Conservation (phyloP, 2,113 vertebrate species). For the Recurvirostra avosetta region DNA sequence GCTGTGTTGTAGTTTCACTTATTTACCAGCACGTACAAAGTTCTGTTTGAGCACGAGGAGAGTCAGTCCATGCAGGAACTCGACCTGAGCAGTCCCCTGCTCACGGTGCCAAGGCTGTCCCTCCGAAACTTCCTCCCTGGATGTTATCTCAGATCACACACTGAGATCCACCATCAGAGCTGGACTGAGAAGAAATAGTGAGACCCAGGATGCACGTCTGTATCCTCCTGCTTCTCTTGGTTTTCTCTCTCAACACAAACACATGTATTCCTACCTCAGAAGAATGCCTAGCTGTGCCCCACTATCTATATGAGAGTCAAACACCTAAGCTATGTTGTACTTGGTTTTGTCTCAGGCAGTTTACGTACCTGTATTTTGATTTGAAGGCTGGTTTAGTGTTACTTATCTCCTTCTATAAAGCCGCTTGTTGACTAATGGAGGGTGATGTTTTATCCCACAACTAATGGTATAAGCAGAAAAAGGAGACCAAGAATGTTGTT, state of each 20-base stretch:
- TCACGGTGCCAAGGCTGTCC: not conserved
- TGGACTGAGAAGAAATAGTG: not conserved
- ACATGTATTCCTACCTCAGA: not conserved
- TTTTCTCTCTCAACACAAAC: not conserved
- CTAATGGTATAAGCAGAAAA: not conserved
- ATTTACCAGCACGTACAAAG: not conserved
- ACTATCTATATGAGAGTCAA: not conserved
- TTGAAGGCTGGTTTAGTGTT: not conserved
- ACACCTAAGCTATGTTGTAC: not conserved
- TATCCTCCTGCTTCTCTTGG: not conserved
- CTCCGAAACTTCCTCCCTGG: accelerated
- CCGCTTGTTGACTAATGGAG: not conserved
- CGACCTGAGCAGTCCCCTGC: accelerated
- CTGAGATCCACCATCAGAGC: not conserved
- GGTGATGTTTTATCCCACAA: not conserved
- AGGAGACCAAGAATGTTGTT: not conserved
- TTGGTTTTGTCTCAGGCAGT: not conserved
- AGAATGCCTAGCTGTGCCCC: not conserved
- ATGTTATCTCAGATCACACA: not conserved
- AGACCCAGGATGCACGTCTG: not conserved
- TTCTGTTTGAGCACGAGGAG: not conserved
- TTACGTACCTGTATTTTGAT: not conserved
- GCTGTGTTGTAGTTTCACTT: not conserved
- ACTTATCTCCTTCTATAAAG: not conserved
- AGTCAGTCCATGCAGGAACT: not conserved